Evolutionary conservation across 2,888 invertebrate species (phyloP), one percentile per base, ranked within the genome.

Genomic region (Tipula lateralis): DNA sequence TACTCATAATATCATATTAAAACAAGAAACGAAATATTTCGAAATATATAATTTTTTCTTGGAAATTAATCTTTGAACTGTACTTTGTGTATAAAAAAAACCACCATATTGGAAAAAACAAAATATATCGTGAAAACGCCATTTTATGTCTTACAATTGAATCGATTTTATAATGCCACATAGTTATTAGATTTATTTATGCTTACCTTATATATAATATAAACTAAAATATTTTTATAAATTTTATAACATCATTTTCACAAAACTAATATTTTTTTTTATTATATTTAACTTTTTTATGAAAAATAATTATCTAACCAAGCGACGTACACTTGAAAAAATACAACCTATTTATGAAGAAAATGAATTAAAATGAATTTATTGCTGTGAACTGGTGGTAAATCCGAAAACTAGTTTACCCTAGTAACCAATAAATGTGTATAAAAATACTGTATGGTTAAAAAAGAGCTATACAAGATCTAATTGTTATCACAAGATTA

Each of bases 51-150:
- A n/a, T 44, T n/a, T 44, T 66, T 66, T 24, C 24, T 66, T 24
- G 24, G 24, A 66, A 66, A 66, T 66, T 66, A 66, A 66, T 66
- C 19, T 66, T 66, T 66, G 66, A 24, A 66, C 66, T 9, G 24
- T 66, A 9, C 66, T 66, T 50, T 50, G 24, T 66, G 24, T 66
- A 66, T 66, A 24, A 19, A 50, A 50, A 16, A 24, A 66, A 66
- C 66, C 66, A 66, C 66, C 66, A 66, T 66, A 66, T 66, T 66
- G 66, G 66, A 66, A 66, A 66, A 66, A 66, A 66, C 66, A 66
- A 12, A 66, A 24, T 66, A 24, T 66, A 66, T 24, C 24, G 19
- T 66, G 66, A 19, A 66, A 66, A 66, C 66, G 66, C 66, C 66
- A 66, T 66, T 66, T 66, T 50, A 50, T 66, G 66, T 66, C 66